Conservation (phyloP, 64 coral and sea anemone species). For the Pachyseris speciosa region DNA sequence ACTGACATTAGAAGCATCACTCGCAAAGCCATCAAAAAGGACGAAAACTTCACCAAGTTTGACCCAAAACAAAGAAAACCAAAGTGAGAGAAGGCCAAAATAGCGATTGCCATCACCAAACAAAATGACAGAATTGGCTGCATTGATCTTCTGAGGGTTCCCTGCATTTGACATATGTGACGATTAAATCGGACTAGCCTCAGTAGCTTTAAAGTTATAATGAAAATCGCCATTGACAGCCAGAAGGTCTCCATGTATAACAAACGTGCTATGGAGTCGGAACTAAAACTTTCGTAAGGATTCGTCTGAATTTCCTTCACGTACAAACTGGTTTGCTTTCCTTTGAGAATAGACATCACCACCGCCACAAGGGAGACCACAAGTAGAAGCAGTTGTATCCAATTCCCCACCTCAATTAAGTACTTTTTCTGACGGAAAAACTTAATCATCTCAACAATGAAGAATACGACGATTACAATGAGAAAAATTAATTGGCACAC, state of each 20-base stretch:
- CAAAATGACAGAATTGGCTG: constrained; percentile 17
- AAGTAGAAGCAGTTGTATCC: too few relatives aligned
- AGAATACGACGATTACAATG: not conserved
- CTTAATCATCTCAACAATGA: constrained; percentile 11
- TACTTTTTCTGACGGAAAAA: constrained; percentile 22
- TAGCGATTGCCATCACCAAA: not conserved
- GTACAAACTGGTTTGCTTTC: constrained; percentile 6
- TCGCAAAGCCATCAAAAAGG: not conserved
- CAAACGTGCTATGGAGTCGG: not conserved
- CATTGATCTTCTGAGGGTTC: constrained; percentile 34
- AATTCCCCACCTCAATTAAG: constrained; percentile 33
- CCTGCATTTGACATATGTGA: constrained; percentile 22
- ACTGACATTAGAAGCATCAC: not conserved
- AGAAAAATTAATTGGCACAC: constrained; percentile 49
- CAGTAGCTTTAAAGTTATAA: too few relatives aligned
- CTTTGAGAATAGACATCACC: too few relatives aligned
- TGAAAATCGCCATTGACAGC: constrained; percentile 25
- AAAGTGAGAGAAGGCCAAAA: constrained; percentile 17
- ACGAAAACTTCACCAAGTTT: not conserved
- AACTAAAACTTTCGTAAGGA: constrained; percentile 29
- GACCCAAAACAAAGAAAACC: constrained; percentile 35
- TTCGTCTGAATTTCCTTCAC: constrained; percentile 21
- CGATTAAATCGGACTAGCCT: constrained; percentile 34
- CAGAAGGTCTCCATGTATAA: constrained; percentile 10
- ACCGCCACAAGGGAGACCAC: constrained; percentile 2